phyloP scores from a whole-genome alignment of 2,888 invertebrate genomes.

The Agelastica alni region DNA sequence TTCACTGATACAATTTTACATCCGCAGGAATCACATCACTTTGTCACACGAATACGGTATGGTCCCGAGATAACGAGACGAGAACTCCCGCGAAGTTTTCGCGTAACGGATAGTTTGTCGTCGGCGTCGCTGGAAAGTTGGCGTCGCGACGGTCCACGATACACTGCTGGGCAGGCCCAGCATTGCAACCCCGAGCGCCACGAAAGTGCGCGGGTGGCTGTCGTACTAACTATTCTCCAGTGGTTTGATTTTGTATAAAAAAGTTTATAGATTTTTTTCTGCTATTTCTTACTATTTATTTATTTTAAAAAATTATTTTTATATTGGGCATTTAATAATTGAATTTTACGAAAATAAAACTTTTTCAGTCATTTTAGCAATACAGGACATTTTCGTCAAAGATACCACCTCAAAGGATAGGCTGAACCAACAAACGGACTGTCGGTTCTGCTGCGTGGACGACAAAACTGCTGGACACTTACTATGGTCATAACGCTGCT shows the following conservation, averaged over 20 bases:
- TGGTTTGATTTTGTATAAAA: background rate
- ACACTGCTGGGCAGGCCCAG: slow-evolving; percentile 49
- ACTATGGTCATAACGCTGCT: too few species aligned
- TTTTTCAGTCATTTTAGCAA: too few species aligned
- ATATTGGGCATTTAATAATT: too few species aligned
- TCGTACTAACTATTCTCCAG: slow-evolving; percentile 20
- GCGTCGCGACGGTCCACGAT: slow-evolving; percentile 44
- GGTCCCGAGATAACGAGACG: background rate
- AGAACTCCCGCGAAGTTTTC: slow-evolving; percentile 24
- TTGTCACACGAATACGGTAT: background rate
- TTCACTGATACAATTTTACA: background rate
- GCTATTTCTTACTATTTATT: too few species aligned
- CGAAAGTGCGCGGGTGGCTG: slow-evolving; percentile 42
- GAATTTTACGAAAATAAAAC: too few species aligned
- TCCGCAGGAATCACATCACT: background rate
- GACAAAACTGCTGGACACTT: too few species aligned
- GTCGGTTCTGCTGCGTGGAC: too few species aligned
- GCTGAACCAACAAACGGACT: too few species aligned
- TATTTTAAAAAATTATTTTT: too few species aligned
- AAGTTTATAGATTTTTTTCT: too few species aligned
- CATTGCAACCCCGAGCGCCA: slow-evolving; percentile 47
- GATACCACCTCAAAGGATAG: too few species aligned
- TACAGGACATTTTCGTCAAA: too few species aligned
- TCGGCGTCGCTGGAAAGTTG: slow-evolving; percentile 18
- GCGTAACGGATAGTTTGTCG: slow-evolving; percentile 18